Evolutionary conservation across 2,797 vertebrate species (phyloP).

Genomic region (Ibycter americanus): DNA sequence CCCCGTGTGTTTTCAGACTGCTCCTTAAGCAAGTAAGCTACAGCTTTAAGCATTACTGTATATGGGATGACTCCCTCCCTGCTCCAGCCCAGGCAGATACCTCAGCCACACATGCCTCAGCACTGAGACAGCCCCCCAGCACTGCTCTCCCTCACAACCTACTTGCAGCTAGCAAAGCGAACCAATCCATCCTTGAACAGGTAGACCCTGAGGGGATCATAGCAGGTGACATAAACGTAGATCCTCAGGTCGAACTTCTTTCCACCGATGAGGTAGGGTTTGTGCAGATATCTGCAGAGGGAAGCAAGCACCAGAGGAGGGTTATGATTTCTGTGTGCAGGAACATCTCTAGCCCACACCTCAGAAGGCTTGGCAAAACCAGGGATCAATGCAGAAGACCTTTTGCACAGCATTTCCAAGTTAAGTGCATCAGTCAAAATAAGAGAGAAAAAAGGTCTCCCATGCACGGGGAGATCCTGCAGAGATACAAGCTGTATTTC

Average conservation of each 20-base stretch:
- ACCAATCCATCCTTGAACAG: slow-evolving; percentile 95
- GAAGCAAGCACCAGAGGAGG: neutral
- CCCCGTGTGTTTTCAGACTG: neutral
- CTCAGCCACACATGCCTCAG: neutral
- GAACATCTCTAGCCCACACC: neutral
- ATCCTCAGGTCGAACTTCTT: slow-evolving; percentile 97
- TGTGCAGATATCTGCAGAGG: slow-evolving; percentile 89
- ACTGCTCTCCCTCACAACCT: slow-evolving; percentile 15
- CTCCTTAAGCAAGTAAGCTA: neutral
- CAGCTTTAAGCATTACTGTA: neutral
- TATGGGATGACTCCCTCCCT: neutral
- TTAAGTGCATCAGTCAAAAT: neutral
- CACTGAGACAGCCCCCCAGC: neutral
- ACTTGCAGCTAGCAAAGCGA: slow-evolving; percentile 99
- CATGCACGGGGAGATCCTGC: neutral
- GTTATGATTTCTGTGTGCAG: neutral
- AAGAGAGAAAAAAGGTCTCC: neutral
- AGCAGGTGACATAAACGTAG: slow-evolving; percentile 95
- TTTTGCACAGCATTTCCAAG: neutral
- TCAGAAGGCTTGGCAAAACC: neutral
- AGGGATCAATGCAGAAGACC: neutral
- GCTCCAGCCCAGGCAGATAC: accelerated
- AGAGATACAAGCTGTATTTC: neutral
- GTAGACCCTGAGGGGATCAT: slow-evolving; percentile 93
- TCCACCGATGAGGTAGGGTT: slow-evolving; percentile 97